Evolutionary conservation across 2,113 vertebrate species (phyloP).

Genomic region (Atherinomorus stipes): DNA sequence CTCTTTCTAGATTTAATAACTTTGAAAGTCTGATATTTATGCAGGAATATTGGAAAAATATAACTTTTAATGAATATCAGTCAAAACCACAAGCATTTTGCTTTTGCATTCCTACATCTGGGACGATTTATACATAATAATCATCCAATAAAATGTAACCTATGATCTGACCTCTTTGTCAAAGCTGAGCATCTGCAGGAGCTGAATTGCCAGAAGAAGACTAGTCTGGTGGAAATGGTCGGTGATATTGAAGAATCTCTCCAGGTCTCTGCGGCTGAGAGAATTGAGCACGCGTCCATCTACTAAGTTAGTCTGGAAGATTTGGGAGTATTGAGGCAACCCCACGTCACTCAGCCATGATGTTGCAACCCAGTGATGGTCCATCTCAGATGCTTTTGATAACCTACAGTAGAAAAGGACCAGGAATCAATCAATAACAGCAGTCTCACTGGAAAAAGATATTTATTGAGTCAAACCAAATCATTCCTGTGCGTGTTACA

Average conservation of each 20-base stretch:
- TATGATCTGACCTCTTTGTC: constrained; percentile 84
- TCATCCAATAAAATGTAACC: background rate
- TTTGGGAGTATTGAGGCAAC: constrained; percentile 88
- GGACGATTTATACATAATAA: background rate
- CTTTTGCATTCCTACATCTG: too few relatives aligned
- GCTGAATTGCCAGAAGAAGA: constrained; percentile 87
- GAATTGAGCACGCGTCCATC: constrained; percentile 88
- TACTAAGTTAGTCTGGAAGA: constrained; percentile 87
- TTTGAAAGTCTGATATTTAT: too few relatives aligned
- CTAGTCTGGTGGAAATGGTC: constrained; percentile 90
- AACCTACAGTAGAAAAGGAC: constrained; percentile 75
- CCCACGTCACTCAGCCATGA: constrained; percentile 89
- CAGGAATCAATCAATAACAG: background rate
- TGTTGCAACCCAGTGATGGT: constrained; percentile 91
- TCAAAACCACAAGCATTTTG: too few relatives aligned
- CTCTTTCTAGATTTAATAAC: too few relatives aligned
- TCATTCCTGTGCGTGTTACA: background rate
- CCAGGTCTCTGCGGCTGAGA: constrained; percentile 86
- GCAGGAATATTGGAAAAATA: too few relatives aligned
- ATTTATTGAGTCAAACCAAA: background rate
- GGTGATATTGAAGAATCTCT: constrained; percentile 84
- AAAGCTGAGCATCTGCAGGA: constrained; percentile 87
- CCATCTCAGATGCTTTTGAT: constrained; percentile 87
- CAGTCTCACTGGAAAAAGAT: background rate
- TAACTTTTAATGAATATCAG: too few relatives aligned